Conservation (phyloP, 2,113 vertebrate species). For the Protomyctophum bolini region DNA sequence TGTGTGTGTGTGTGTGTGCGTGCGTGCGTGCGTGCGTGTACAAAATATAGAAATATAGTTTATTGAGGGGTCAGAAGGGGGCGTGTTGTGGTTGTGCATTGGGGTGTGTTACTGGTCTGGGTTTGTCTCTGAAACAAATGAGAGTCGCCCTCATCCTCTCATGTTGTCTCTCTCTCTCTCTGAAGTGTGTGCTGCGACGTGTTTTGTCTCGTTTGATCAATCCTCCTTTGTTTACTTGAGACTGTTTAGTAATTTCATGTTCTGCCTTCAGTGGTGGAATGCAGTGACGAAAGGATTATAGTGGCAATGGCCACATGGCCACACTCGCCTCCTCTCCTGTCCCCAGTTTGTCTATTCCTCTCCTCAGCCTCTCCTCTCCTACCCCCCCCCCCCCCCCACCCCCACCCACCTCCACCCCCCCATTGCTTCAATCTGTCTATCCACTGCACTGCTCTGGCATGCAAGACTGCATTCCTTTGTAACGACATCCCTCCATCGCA, state of each 20-base stretch:
- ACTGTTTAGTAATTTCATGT: constrained; percentile 1
- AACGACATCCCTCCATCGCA: constrained; percentile 68
- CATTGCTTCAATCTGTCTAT: constrained; percentile 54
- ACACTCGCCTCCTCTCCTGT: not conserved
- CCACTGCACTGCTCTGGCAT: constrained; percentile 70
- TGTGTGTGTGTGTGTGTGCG: constrained; percentile 12
- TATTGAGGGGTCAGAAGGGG: too few relatives aligned
- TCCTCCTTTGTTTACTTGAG: not conserved
- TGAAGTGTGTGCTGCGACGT: not conserved
- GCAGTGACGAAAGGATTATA: constrained; percentile 5
- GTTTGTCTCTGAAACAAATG: too few relatives aligned
- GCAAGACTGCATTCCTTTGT: constrained; percentile 68
- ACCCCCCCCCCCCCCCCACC: not conserved
- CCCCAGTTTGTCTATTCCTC: constrained; percentile 20
- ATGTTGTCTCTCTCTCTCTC: not conserved
- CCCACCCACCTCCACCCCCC: constrained; percentile 16
- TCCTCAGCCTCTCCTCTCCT: constrained; percentile 6
- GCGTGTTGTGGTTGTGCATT: too few relatives aligned
- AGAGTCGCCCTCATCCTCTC: not conserved
- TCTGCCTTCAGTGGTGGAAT: constrained; percentile 18
- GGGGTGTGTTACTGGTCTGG: too few relatives aligned
- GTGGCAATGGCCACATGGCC: constrained; percentile 32
- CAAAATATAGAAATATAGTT: too few relatives aligned
- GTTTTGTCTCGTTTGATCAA: constrained; percentile 2
- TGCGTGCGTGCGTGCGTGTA: constrained; percentile 1